Base-by-base conservation (phyloP, 2,888 invertebrate species). In the Trypoxylon attenuatum region DNA sequence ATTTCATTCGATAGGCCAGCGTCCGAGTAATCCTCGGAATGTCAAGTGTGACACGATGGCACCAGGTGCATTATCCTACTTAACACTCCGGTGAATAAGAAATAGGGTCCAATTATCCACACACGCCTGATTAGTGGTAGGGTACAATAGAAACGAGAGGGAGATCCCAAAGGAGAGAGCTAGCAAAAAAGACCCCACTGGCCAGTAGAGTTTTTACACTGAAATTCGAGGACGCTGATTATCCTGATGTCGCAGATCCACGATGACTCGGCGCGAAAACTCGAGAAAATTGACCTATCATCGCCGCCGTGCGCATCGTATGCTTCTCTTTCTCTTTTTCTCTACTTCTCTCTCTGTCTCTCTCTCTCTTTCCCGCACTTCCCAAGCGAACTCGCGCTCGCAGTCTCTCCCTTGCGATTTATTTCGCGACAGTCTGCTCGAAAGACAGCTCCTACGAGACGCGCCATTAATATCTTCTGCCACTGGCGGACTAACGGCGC, bases 381-480 rank as follows among this genome's bases (percentile, higher is more conserved):
- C 43, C 5, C n/a, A 6, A 2, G 43, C 19, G 18, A 29, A 29
- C 33, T 10, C 47, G 29, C 10, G 27, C 10, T 42, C 29, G 18
- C 18, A 18, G n/a, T 43, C 15, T 29, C 33, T 43, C 53, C 43
- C 10, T 18, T 10, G 22, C 19, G 1, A 13, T 19, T 13, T 18
- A 43, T 43, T 19, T 19, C 13, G 39, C 5, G 16, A 10, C 39
- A 15, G 38, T 22, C 6, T 21, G 22, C 23, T 3, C 42, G 29
- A 27, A 15, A n/a, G 42, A 42, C 50, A 38, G 38, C 15, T 6
- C 19, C 2, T 27, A 4, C 45, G 15, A 29, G 49, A 38, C 45
- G 8, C n/a, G 54, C 18, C 54, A 23, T 47, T 27, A 54, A 54
- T 60, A 54, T 18, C 42, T 33, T 33, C n/a, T 33, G 13, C 47